Evolutionary conservation across 2,113 vertebrate genomes (phyloP), one percentile per base, ranked within the genome.

Genomic region (Lophius piscatorius): DNA sequence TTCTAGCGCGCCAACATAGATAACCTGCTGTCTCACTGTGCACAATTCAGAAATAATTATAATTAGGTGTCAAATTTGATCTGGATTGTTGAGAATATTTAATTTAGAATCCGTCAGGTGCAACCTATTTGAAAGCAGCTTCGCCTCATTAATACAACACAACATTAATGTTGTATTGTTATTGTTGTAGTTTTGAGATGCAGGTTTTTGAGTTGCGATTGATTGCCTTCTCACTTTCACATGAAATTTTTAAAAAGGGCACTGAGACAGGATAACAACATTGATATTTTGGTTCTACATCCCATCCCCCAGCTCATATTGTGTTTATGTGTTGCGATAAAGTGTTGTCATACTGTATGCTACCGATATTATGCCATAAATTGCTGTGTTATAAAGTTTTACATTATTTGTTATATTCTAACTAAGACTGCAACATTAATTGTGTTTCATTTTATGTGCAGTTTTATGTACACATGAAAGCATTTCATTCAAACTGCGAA

Each of bases 1-100:
- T 45, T 70, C 11, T 3, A 5, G 45, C 40, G 26, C 41, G 41
- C 42, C 56, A 14, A 70, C 57, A 70, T 12, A 69, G 40, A 73
- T 46, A 57, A 31, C n/a, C 17, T 39, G 45, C 65, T 52, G 70
- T 51, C 51, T 51, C 63, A 48, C 44, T 49, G 57, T 56, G 44
- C 47, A 55, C 67, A 66, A 39, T 56, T 61, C 57, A 64, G 52
- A 9, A 33, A 8, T 1, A 62, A 80, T 29, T 46, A 52, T 72
- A 77, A 77, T 82, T 85, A 80, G 49, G 60, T 40, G 46, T 59
- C 52, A 82, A 80, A 78, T 66, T 70, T 61, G 40, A 64, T 82
- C 74, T 69, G 71, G 54, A 57, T 64, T 42, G 55, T 54, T 48
- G 36, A 61, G 72, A 78, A 61, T 74, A 29, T 58, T 82, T 75